Percentiles rank a stretch among this genome's conserved stretches.
These are phyloP conservation scores for Drosophila lacteicornis DNA, from an alignment of 1,140 invertebrate genomes.

Conservation along the genomic window DNA sequence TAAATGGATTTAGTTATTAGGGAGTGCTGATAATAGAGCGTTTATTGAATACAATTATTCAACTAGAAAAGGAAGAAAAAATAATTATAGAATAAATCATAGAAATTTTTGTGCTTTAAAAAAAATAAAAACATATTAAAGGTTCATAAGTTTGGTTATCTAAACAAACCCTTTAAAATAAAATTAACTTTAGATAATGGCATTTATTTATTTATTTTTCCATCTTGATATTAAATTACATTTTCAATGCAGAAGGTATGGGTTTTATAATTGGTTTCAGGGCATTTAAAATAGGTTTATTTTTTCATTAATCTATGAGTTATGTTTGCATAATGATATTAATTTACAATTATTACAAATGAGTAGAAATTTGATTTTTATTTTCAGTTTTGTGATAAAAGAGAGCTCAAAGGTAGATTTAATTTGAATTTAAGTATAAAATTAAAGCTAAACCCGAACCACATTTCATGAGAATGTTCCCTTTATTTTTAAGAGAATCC, in stretches of 20 bases:
- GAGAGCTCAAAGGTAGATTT: no score
- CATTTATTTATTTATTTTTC: neutral
- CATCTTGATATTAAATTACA: neutral
- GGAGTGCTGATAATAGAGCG: no score
- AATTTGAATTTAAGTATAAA: neutral
- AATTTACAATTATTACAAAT: neutral
- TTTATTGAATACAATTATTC: neutral
- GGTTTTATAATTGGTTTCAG: neutral
- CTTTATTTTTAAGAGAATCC: accelerated
- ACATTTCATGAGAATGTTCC: accelerated
- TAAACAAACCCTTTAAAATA: neutral
- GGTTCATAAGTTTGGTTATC: neutral
- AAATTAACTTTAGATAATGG: neutral
- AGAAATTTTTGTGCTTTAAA: no score
- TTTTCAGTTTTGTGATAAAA: no score
- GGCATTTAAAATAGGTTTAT: neutral
- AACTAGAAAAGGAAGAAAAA: neutral
- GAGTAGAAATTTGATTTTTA: no score
- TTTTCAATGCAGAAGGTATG: neutral
- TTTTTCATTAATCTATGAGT: neutral
- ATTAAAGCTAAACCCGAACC: accelerated
- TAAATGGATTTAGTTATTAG: neutral
- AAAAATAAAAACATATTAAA: no score
- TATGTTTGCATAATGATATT: neutral
- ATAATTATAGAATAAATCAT: neutral